Evolutionary conservation across 2,888 invertebrate species (phyloP).

Genomic region (Aphelenchoides bicaudatus): DNA sequence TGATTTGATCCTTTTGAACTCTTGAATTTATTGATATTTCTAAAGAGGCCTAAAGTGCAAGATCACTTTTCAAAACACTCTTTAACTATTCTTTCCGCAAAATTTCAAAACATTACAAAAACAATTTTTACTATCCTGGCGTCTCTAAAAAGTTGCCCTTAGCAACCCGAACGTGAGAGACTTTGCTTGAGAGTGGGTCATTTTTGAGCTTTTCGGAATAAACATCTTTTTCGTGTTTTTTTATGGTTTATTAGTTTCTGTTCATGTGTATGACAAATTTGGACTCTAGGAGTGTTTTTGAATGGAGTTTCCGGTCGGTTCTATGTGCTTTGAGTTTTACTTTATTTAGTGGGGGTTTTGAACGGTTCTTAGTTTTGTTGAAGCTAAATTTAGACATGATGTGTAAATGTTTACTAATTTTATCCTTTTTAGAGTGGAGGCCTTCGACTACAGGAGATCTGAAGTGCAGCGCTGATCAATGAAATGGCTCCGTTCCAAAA

Average conservation of each 20-base stretch:
- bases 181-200: no score
- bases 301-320: no score
- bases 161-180: constrained; percentile 22
- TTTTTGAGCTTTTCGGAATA: background rate
- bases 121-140: background rate
- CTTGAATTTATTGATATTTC: background rate
- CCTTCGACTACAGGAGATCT: constrained; percentile 7
- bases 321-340: no score
- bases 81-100: no score
- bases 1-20: constrained; percentile 5
- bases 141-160: constrained; percentile 19
- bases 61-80: no score
- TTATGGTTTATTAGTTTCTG: background rate
- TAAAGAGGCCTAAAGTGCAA: no score
- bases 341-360: no score
- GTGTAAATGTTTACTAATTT: background rate
- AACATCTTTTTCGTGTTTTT: background rate
- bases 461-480: background rate
- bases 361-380: no score
- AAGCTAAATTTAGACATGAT: background rate
- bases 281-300: no score
- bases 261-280: background rate
- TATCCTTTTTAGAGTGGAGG: constrained; percentile 1
- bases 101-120: no score
- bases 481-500: background rate